Evolutionary conservation across 2,113 vertebrate species (phyloP), one percentile per base, ranked within the genome.

Genomic region (Proteles cristata): DNA sequence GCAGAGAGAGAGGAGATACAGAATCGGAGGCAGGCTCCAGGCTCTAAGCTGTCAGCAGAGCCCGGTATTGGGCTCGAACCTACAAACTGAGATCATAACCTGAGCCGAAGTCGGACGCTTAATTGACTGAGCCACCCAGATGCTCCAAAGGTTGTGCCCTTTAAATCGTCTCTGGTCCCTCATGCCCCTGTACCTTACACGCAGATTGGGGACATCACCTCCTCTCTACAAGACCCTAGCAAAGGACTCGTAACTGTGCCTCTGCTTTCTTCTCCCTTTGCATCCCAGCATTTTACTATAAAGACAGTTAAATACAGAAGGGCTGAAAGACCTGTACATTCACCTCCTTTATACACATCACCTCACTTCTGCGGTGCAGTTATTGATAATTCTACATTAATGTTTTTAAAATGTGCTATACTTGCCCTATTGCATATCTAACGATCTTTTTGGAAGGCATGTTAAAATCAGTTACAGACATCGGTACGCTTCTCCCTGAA

Each of bases 141-240:
- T 1, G 58, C 58, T 21, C 58, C 58, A 73, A 19, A 48, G 71
- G 31, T 45, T 28, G 45, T 35, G 53, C 26, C 80, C 80, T 94
- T 45, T 79, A 68, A 25, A 31, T 10, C 3, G 0, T 11, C 17
- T 33, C 53, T 21, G 25, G 48, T 31, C 81, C 12, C n/a, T 17
- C 17, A 10, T 33, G 15, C 28, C 6, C 33, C n/a, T 14, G 31
- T 3, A 11, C 58, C 25, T 25, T 7, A 82, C 25, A 5, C 0
- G 10, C 0, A 1, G n/a, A n/a, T 31, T 35, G 63, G 58, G 48
- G 73, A 25, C 3, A 17, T 68, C 66, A 5, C 55, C n/a, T 50
- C 68, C 43, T 2, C 0, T 31, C 84, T 17, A 1, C 0, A 11
- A 16, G 50, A 21, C 6, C 0, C 0, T 31, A 58, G 79, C 26